Conservation (phyloP, 2,888 invertebrate species). For the Lagria hirta region DNA sequence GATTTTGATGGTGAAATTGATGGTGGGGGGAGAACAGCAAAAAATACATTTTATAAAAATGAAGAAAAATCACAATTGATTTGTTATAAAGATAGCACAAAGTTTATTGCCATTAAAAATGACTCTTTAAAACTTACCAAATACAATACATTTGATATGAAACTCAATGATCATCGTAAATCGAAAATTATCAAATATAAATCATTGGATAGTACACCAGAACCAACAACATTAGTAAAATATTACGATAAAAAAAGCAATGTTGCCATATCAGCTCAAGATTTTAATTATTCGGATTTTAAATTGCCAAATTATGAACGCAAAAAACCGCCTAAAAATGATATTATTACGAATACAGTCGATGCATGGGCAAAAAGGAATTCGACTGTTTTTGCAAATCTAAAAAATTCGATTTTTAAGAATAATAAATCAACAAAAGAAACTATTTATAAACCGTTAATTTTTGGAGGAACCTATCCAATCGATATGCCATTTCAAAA, state of each 20-base stretch:
- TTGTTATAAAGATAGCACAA: constrained; percentile 49
- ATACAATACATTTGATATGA: constrained; percentile 52
- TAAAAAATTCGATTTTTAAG: constrained; percentile 50
- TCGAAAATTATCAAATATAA: constrained; percentile 48
- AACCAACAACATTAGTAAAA: constrained; percentile 45
- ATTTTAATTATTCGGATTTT: constrained; percentile 46
- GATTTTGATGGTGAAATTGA: constrained; percentile 46
- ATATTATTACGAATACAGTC: constrained; percentile 64
- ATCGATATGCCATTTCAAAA: constrained; percentile 67
- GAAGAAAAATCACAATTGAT: constrained; percentile 51
- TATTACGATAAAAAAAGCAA: constrained; percentile 49
- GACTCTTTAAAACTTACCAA: constrained; percentile 48
- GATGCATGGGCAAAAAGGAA: constrained; percentile 62
- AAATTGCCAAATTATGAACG: constrained; percentile 43
- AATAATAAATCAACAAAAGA: constrained; percentile 42
- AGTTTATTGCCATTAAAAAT: constrained; percentile 48
- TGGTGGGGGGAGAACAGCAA: constrained; percentile 32
- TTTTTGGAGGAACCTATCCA: constrained; percentile 85
- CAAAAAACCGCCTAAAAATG: constrained; percentile 51
- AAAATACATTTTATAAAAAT: constrained; percentile 43
- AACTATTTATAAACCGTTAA: constrained; percentile 63
- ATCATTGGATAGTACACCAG: constrained; percentile 46
- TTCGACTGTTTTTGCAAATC: constrained; percentile 46
- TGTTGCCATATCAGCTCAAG: constrained; percentile 50
- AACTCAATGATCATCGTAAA: constrained; percentile 36